Evolutionary conservation across 2,888 invertebrate genomes (phyloP).

Genomic region (Lasioglossum leucozonium): DNA sequence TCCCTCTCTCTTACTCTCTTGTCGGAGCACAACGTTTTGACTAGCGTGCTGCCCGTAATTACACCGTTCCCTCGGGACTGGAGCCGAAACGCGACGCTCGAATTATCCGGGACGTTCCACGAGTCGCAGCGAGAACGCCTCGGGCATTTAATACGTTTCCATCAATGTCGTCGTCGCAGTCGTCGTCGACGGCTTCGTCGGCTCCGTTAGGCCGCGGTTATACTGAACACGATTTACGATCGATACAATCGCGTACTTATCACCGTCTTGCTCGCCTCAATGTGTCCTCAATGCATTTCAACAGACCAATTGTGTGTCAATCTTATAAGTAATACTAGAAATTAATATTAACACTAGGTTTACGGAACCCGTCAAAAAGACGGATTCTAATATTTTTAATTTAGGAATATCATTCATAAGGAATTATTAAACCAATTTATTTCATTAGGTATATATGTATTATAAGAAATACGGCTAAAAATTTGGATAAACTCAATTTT

Average conservation of each 20-base stretch:
- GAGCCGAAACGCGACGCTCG: constrained; percentile 59
- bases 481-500: too few relatives aligned
- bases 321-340: too few relatives aligned
- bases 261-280: not conserved
- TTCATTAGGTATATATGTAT: too few relatives aligned
- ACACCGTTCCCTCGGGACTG: constrained; percentile 24
- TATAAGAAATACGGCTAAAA: too few relatives aligned
- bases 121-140: constrained; percentile 60
- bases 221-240: not conserved
- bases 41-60: constrained; percentile 52
- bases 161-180: constrained; percentile 56
- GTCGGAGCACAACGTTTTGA: constrained; percentile 30
- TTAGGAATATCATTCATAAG: too few relatives aligned
- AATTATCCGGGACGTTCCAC: constrained; percentile 66
- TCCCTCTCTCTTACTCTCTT: not conserved
- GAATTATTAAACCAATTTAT: too few relatives aligned
- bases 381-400: too few relatives aligned
- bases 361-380: too few relatives aligned
- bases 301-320: not conserved
- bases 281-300: too few relatives aligned
- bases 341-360: too few relatives aligned
- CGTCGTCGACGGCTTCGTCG: constrained; percentile 14
- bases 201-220: not conserved
- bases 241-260: not conserved
- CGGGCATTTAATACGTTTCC: constrained; percentile 67